phyloP scores from a whole-genome alignment of 2,888 invertebrate genomes.

The Orchesellides sinensis region DNA sequence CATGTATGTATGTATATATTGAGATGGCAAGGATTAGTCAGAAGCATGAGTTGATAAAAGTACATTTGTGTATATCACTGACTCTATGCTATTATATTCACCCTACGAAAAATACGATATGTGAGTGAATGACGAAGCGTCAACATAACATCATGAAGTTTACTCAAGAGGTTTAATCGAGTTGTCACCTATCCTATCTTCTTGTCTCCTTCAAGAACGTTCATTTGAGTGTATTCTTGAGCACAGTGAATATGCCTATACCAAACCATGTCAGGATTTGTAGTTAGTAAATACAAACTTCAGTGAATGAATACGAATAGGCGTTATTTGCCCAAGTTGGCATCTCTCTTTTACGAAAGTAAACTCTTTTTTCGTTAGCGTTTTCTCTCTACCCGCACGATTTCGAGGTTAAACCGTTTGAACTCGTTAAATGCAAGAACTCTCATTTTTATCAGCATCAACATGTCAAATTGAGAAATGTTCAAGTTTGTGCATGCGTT shows the following conservation, averaged over 20 bases:
- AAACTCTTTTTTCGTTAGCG: not conserved
- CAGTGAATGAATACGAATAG: not conserved
- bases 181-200: conserved; percentile 63
- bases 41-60: not conserved
- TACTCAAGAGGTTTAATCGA: conserved; percentile 66
- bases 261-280: not conserved
- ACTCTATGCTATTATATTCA: not conserved
- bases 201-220: conserved; percentile 40
- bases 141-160: conserved; percentile 55
- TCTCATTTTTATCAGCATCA: conserved; percentile 47
- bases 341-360: not conserved
- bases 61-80: not conserved
- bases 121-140: conserved; percentile 54
- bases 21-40: not conserved
- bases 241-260: not conserved
- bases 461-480: conserved; percentile 43
- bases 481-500: conserved; percentile 16
- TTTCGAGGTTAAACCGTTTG: conserved; percentile 63
- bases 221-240: conserved; percentile 26
- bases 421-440: conserved; percentile 48
- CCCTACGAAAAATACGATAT: too few species aligned
- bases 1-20: not conserved
- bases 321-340: conserved; percentile 39
- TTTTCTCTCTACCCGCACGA: conserved; percentile 31
- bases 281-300: not conserved